These are phyloP conservation scores for Phocides pigmalion DNA, from an alignment of 1,140 invertebrate species.

Conservation along the genomic window DNA sequence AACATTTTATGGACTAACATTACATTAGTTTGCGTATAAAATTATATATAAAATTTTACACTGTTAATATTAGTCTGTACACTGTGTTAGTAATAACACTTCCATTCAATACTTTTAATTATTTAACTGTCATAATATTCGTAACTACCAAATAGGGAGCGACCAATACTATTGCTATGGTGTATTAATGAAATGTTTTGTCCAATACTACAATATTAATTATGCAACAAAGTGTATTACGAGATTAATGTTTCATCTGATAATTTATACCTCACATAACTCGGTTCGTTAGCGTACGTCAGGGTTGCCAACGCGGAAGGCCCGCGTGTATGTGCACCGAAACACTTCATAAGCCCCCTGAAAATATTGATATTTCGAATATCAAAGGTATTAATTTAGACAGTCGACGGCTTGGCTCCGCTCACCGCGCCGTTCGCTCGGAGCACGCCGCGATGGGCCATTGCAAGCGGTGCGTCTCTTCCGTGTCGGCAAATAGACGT, in stretches of 20 bases:
- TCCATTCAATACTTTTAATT: no score
- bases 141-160: not conserved
- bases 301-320: slow-evolving; percentile 70
- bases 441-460: slow-evolving; percentile 66
- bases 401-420: slow-evolving; percentile 58
- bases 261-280: slow-evolving; percentile 31
- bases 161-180: not conserved
- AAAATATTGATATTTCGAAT: slow-evolving; percentile 80
- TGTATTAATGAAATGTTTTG: not conserved
- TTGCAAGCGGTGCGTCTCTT: slow-evolving; percentile 77
- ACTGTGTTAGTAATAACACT: no score
- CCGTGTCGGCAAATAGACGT: slow-evolving; percentile 80
- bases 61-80: no score
- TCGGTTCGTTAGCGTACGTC: slow-evolving; percentile 57
- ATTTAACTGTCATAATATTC: no score
- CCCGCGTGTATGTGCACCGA: slow-evolving; percentile 52
- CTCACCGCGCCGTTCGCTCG: slow-evolving; percentile 48
- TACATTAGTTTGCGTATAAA: no score
- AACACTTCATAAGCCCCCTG: slow-evolving; percentile 68
- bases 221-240: slow-evolving; percentile 22
- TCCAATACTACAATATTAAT: slow-evolving; percentile 4
- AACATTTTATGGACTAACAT: no score
- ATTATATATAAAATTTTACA: no score
- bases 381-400: slow-evolving; percentile 81
- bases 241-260: slow-evolving; percentile 15